Evolutionary conservation across 2,113 vertebrate species (phyloP).

Genomic region (Apistogramma diplotaenia): DNA sequence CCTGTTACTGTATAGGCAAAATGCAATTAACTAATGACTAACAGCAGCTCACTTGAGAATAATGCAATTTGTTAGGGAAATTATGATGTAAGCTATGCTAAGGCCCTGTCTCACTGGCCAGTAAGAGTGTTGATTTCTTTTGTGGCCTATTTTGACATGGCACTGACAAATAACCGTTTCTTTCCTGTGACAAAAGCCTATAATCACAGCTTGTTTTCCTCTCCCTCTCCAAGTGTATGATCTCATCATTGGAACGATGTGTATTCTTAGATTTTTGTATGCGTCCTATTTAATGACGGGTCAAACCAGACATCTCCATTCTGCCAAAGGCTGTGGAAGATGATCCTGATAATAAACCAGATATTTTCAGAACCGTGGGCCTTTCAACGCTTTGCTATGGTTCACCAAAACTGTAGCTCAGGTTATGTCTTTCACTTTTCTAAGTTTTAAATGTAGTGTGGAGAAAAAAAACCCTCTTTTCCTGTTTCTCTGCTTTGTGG

Average conservation of each 20-base stretch:
- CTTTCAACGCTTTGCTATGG: constrained; percentile 5
- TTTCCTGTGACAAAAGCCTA: constrained; percentile 72
- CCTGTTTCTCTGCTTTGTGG: not conserved
- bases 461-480: not conserved
- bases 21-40: constrained; percentile 11
- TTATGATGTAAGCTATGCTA: constrained; percentile 23
- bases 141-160: constrained; percentile 64
- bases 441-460: not conserved
- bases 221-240: constrained; percentile 55
- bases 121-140: constrained; percentile 49
- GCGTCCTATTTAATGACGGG: constrained; percentile 67
- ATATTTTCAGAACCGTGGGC: constrained; percentile 36
- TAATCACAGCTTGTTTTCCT: constrained; percentile 65
- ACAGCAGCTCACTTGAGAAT: constrained; percentile 19
- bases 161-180: constrained; percentile 74
- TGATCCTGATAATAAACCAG: constrained; percentile 28
- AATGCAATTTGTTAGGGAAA: constrained; percentile 31
- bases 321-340: constrained; percentile 51
- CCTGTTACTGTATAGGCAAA: not conserved
- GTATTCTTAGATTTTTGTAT: constrained; percentile 71
- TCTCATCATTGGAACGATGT: constrained; percentile 57
- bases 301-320: constrained; percentile 44
- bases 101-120: constrained; percentile 6
- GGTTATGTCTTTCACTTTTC: not conserved
- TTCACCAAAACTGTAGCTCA: constrained; percentile 4